Percentiles rank a stretch among this genome's conserved stretches.
Conservation (phyloP, 2,888 invertebrate genomes). For the Caenorhabditis sinica region DNA sequence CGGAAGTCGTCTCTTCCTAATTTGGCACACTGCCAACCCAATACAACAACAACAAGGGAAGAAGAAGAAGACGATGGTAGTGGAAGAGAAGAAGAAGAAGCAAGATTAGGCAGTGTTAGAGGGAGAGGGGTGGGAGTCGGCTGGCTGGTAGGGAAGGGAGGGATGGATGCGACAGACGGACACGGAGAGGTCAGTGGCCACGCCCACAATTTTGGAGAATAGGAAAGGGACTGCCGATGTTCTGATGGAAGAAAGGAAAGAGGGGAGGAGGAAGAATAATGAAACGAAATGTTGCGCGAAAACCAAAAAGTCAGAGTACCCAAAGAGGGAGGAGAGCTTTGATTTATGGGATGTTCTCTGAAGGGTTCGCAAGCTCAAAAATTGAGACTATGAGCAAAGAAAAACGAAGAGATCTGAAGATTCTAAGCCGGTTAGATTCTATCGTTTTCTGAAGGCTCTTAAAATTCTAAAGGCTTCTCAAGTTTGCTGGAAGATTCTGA, state of each 20-base stretch:
- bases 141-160: slow-evolving; percentile 14
- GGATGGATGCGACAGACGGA: slow-evolving; percentile 54
- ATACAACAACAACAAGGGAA: slow-evolving; percentile 5
- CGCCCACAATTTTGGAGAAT: slow-evolving; percentile 50
- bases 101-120: slow-evolving; percentile 61
- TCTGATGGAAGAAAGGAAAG: slow-evolving; percentile 26
- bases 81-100: slow-evolving; percentile 27
- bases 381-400: neutral
- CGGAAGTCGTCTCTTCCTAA: slow-evolving; percentile 50
- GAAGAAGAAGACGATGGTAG: slow-evolving; percentile 5
- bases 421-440: no score
- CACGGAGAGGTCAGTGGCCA: slow-evolving; percentile 57
- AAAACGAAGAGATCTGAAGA: neutral
- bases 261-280: slow-evolving; percentile 44
- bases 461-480: no score
- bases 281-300: slow-evolving; percentile 43
- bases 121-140: slow-evolving; percentile 51
- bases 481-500: neutral
- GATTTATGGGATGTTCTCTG: slow-evolving; percentile 52
- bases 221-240: slow-evolving; percentile 36
- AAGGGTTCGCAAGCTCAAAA: slow-evolving; percentile 18
- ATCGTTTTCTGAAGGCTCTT: no score
- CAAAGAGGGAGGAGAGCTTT: slow-evolving; percentile 29
- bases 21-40: slow-evolving; percentile 63
- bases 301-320: slow-evolving; percentile 35